Evolutionary conservation across 2,797 vertebrate species (phyloP).

Genomic region (Danio jaintianensis): DNA sequence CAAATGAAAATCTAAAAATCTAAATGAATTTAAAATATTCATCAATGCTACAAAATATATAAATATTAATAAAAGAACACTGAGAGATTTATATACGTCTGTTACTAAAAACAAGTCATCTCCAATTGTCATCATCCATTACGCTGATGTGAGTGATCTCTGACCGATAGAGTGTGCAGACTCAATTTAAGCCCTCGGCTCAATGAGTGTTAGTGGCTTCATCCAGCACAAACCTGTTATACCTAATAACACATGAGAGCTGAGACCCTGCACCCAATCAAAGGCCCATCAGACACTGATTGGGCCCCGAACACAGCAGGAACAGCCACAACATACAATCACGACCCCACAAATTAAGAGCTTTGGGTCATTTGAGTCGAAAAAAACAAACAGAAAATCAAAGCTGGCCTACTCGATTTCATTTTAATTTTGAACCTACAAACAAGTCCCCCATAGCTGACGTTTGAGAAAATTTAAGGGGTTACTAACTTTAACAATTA

Average conservation of each 20-base stretch:
- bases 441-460: slow-evolving; percentile 25
- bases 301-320: slow-evolving; percentile 35
- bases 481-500: no score
- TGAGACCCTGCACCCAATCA: slow-evolving; percentile 52
- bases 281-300: slow-evolving; percentile 52
- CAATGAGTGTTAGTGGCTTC: slow-evolving; percentile 35
- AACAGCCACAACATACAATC: slow-evolving; percentile 39
- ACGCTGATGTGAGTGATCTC: background rate
- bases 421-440: slow-evolving; percentile 41
- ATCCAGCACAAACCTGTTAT: slow-evolving; percentile 41
- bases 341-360: background rate
- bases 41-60: no score
- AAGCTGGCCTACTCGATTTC: slow-evolving; percentile 23
- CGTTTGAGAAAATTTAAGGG: no score
- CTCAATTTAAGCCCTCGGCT: slow-evolving; percentile 35
- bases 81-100: no score
- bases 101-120: no score
- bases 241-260: slow-evolving; percentile 51
- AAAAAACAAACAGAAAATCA: slow-evolving; percentile 55
- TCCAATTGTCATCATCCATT: no score
- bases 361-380: slow-evolving; percentile 24
- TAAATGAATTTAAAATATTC: no score
- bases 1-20: no score
- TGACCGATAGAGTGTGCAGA: slow-evolving; percentile 20
- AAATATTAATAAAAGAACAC: no score